Evolutionary conservation across 2,113 vertebrate species (phyloP), one percentile per base, ranked within the genome.

Genomic region (Sturnus vulgaris): DNA sequence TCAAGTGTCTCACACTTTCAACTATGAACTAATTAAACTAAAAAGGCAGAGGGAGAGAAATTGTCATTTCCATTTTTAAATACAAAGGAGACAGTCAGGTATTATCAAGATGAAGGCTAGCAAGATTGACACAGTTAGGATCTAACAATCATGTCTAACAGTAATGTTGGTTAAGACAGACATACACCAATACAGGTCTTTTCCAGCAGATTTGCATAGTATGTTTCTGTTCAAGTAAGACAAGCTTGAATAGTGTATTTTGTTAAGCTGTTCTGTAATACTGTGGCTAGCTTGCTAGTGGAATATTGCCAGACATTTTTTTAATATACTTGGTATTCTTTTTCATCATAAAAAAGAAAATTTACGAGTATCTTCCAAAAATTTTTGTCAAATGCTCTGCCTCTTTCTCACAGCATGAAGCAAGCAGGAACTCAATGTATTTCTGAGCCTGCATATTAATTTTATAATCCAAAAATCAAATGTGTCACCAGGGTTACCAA

Each of bases 11-110:
- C 83, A 91, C 42, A 91, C 70, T 75, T 89, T 70, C 73, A 93
- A 30, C 94, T 89, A 84, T 40, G 69, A 92, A 91, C 81, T 92
- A 94, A 95, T 93, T 89, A 88, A 91, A 42, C 40, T 82, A 91
- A 91, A 92, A 92, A 85, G 25, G 57, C n/a, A 86, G 31, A 68
- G 9, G 53, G 23, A 75, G 35, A 87, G 14, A 87, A 49, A 76
- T 1, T 95, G 94, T 95, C 53, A 94, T 76, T 87, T 95, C 91
- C 87, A 85, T 89, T 95, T 93, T 92, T 94, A 95, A 87, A 95
- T 59, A 93, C 77, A 92, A 93, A 92, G 49, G 50, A 89, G 69
- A 89, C 37, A 93, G 68, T 78, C 92, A 86, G 25, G 28, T 77
- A 42, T 40, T 18, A 93, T 68, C 25, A 86, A 89, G 57, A 91